Percentiles rank a stretch among this genome's conserved stretches.
These are phyloP conservation scores for Bombus huntii DNA, from an alignment of 1,140 invertebrate species.

Conservation along the genomic window DNA sequence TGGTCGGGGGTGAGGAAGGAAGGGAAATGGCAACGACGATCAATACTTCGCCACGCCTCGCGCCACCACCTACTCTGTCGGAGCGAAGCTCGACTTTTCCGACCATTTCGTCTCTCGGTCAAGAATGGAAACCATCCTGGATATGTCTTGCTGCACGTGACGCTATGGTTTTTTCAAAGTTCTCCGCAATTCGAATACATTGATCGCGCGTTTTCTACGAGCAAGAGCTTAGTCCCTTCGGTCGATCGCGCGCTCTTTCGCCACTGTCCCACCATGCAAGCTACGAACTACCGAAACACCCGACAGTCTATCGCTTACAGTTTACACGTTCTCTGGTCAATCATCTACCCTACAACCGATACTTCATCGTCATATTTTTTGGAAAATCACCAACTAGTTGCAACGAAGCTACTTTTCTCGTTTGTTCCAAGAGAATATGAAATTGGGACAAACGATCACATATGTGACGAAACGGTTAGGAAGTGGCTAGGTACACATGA, in stretches of 20 bases:
- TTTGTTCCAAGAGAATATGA: not conserved
- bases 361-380: no score
- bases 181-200: not conserved
- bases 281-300: no score
- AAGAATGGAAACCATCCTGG: constrained; percentile 22
- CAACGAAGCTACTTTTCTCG: not conserved
- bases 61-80: constrained; percentile 73
- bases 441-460: not conserved
- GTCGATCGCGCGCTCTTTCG: no score
- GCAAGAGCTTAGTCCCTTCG: no score
- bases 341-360: no score
- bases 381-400: not conserved
- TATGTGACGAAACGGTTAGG: not conserved
- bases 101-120: constrained; percentile 41
- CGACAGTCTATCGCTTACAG: no score
- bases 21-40: constrained; percentile 78
- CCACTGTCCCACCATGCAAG: no score
- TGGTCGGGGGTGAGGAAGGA: constrained; percentile 68
- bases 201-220: not conserved
- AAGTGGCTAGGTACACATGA: constrained; percentile 54
- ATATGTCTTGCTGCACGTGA: not conserved
- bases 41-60: constrained; percentile 81
- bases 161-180: not conserved
- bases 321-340: no score
- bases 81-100: constrained; percentile 74